These are phyloP conservation scores for Merluccius polli DNA, from an alignment of 2,797 vertebrate genomes.

Conservation along the genomic window DNA sequence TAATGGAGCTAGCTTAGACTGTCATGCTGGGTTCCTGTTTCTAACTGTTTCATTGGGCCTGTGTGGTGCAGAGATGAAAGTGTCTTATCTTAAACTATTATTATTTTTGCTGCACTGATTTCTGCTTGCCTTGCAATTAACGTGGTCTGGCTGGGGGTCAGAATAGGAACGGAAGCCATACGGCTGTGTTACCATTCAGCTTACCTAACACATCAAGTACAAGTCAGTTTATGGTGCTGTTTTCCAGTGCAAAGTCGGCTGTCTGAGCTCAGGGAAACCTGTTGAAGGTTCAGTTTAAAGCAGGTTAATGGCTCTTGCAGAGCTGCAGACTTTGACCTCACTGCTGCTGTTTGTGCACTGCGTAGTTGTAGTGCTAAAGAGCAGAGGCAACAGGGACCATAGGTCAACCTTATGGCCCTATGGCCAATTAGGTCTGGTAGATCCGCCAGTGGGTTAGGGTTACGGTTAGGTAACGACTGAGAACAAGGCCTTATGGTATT, in stretches of 20 bases:
- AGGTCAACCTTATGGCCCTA: background rate
- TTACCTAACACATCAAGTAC: too few species aligned
- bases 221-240: too few species aligned
- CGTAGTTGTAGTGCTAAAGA: background rate
- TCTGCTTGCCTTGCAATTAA: too few species aligned
- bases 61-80: background rate
- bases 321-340: conserved; percentile 27
- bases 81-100: background rate
- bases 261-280: background rate
- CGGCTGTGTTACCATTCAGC: too few species aligned
- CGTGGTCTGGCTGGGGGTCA: too few species aligned
- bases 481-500: conserved; percentile 19
- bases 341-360: conserved; percentile 15
- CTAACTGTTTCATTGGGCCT: background rate
- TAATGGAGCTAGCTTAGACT: too few species aligned
- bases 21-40: too few species aligned
- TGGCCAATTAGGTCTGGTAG: background rate
- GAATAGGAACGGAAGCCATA: too few species aligned
- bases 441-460: background rate
- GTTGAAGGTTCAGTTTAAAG: conserved; percentile 13
- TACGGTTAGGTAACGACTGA: too few species aligned
- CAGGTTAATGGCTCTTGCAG: conserved; percentile 38
- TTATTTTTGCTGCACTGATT: background rate
- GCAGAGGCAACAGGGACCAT: background rate
- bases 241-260: too few species aligned